Evolutionary conservation across 2,113 vertebrate genomes (phyloP).

Genomic region (Clupea harengus): DNA sequence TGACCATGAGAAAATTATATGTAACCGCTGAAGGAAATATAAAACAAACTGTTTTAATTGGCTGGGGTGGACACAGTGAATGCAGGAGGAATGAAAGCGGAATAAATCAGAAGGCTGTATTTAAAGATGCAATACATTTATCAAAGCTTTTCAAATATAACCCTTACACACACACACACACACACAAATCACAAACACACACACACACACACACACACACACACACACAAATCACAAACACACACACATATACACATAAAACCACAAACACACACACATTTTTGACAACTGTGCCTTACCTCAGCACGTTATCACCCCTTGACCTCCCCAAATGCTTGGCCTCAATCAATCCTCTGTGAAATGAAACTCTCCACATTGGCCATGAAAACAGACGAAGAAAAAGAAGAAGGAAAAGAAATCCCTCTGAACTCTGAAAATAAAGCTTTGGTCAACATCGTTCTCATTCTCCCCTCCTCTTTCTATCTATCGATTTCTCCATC

Average conservation of each 20-base stretch:
- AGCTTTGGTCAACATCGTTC: background rate
- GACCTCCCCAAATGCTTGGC: background rate
- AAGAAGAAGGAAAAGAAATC: background rate
- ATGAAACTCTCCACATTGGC: background rate
- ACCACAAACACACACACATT: conserved; percentile 2
- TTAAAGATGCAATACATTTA: background rate
- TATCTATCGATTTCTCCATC: background rate
- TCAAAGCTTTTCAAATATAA: background rate
- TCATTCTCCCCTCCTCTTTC: background rate
- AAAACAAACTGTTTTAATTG: background rate
- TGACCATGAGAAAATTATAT: background rate
- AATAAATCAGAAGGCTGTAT: background rate
- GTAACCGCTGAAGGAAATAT: background rate
- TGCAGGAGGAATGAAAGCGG: background rate
- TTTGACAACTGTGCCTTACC: background rate
- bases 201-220: background rate
- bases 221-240: background rate
- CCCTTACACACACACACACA: background rate
- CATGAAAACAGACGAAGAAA: background rate
- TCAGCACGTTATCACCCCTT: background rate
- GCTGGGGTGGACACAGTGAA: background rate
- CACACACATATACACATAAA: too few species aligned
- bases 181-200: background rate
- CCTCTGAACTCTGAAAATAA: background rate
- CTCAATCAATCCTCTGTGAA: background rate